A percentile compares a stretch with the other conserved stretches of the same genome.
Evolutionary conservation across 2,888 invertebrate species (phyloP).

Genomic region (Elaeidobius kamerunicus): DNA sequence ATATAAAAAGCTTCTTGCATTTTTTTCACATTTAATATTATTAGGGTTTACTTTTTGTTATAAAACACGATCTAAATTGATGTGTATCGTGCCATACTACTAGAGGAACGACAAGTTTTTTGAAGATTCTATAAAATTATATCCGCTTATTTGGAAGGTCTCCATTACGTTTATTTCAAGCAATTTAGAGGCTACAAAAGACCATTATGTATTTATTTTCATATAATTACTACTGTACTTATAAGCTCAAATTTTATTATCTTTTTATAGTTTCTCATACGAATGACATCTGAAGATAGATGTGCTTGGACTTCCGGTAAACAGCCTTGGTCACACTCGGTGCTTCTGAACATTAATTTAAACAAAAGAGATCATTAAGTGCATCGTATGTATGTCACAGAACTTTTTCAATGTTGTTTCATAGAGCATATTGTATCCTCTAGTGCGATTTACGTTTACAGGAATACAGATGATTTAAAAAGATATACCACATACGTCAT

Average conservation of each 20-base stretch:
- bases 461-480: too few relatives aligned
- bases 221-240: constrained; percentile 36
- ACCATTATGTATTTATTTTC: constrained; percentile 13
- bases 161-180: constrained; percentile 1
- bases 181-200: not conserved
- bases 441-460: constrained; percentile 5
- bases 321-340: constrained; percentile 46
- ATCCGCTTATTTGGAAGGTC: constrained; percentile 2
- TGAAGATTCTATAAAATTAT: constrained; percentile 7
- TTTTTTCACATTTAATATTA: too few relatives aligned
- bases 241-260: constrained; percentile 42
- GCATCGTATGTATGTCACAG: constrained; percentile 27
- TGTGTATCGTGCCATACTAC: too few relatives aligned
- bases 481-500: too few relatives aligned
- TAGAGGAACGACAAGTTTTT: too few relatives aligned
- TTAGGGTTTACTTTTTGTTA: too few relatives aligned
- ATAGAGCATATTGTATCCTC: constrained; percentile 3
- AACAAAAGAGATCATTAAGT: constrained; percentile 42
- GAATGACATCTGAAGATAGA: constrained; percentile 49
- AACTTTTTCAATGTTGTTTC: constrained; percentile 5
- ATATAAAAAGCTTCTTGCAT: too few relatives aligned
- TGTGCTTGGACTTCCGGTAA: constrained; percentile 43
- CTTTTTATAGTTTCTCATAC: constrained; percentile 48
- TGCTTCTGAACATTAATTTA: constrained; percentile 45
- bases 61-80: too few relatives aligned